These are phyloP conservation scores for Bombus picipes DNA, from an alignment of 1,140 invertebrate genomes.

Conservation along the genomic window DNA sequence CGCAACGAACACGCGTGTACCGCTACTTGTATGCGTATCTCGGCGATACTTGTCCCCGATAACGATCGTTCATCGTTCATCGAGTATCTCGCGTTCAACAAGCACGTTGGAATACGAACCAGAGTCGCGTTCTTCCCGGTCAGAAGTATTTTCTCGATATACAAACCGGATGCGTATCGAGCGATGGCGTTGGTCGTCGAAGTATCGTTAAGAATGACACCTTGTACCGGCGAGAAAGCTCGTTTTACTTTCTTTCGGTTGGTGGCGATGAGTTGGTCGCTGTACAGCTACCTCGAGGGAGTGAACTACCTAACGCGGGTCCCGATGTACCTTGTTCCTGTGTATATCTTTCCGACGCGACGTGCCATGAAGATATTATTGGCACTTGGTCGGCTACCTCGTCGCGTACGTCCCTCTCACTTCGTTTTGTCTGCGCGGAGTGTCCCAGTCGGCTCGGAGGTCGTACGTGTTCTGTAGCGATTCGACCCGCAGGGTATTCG, in stretches of 20 bases:
- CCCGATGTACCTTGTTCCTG: constrained; percentile 41
- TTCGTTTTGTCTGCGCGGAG: constrained; percentile 31
- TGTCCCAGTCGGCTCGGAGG: constrained; percentile 19
- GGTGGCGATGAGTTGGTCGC: background rate
- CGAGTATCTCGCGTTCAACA: constrained; percentile 34
- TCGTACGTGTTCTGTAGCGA: constrained; percentile 56
- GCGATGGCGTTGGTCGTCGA: background rate
- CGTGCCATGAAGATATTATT: constrained; percentile 69
- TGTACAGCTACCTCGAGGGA: constrained; percentile 19
- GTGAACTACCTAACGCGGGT: constrained; percentile 40
- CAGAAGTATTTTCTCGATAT: constrained; percentile 52
- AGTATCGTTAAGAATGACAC: constrained; percentile 54
- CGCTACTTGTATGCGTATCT: constrained; percentile 59
- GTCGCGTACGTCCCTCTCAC: constrained; percentile 29
- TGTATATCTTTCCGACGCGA: constrained; percentile 63
- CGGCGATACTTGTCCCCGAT: constrained; percentile 53
- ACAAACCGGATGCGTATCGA: background rate
- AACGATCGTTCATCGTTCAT: constrained; percentile 62
- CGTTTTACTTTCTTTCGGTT: constrained; percentile 35
- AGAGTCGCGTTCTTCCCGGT: constrained; percentile 35
- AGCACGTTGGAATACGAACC: constrained; percentile 32
- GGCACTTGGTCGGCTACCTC: constrained; percentile 59
- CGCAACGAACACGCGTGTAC: constrained; percentile 27
- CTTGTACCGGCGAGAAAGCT: background rate
- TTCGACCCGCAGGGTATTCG: constrained; percentile 64